phyloP scores from a whole-genome alignment of 1,140 invertebrate genomes.

The Venturia canescens region DNA sequence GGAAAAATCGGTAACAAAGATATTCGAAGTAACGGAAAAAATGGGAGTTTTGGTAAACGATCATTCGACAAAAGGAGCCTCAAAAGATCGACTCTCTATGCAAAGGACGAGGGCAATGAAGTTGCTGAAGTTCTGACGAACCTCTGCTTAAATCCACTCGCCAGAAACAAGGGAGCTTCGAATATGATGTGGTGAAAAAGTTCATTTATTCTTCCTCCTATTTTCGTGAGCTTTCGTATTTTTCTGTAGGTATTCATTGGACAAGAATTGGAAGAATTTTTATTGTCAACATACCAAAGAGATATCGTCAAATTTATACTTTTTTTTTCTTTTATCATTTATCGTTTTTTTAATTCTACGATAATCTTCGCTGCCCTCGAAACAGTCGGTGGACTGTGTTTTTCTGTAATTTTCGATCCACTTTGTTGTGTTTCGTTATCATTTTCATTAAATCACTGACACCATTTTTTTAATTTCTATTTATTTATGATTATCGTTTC shows the following conservation, averaged over 20 bases:
- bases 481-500: no score
- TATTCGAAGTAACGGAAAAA: slow-evolving; percentile 38
- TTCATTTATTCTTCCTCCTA: neutral
- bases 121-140: slow-evolving; percentile 68
- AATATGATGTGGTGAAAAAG: slow-evolving; percentile 74
- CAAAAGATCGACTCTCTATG: slow-evolving; percentile 73
- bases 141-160: slow-evolving; percentile 73
- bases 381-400: neutral
- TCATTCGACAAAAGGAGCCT: slow-evolving; percentile 49
- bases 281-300: slow-evolving; percentile 8
- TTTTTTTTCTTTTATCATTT: neutral
- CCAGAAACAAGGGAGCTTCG: slow-evolving; percentile 64
- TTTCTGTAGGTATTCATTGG: no score
- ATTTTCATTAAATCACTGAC: no score
- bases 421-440: no score
- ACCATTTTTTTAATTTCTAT: no score
- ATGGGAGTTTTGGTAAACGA: slow-evolving; percentile 46
- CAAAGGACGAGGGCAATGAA: slow-evolving; percentile 71
- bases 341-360: neutral
- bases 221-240: slow-evolving; percentile 10
- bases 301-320: neutral
- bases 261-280: neutral
- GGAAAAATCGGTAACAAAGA: slow-evolving; percentile 13
- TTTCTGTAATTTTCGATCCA: no score
- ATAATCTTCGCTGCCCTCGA: slow-evolving; percentile 36